Conservation (phyloP, 2,113 vertebrate genomes). For the Parotia lawesii region DNA sequence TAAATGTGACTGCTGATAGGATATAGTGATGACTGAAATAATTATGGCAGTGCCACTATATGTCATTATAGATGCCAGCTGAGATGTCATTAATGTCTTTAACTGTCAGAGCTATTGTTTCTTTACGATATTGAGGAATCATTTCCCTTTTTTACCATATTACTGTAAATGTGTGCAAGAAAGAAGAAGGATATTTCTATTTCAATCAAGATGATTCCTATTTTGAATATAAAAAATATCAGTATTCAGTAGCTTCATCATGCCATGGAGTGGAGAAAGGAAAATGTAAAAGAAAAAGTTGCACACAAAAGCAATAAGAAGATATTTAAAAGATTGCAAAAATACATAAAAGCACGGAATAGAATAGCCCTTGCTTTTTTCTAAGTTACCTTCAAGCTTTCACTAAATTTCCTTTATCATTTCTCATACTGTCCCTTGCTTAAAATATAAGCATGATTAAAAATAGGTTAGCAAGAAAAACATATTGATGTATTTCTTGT, state of each 20-base stretch:
- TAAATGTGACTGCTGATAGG: neutral
- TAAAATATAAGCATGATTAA: neutral
- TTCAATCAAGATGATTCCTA: neutral
- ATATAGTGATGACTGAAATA: neutral
- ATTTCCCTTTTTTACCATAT: neutral
- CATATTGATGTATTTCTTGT: neutral
- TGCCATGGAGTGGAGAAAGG: neutral
- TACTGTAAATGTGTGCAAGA: neutral
- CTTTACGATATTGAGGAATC: neutral
- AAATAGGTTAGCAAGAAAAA: neutral
- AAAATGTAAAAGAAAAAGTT: neutral
- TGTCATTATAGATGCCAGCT: neutral
- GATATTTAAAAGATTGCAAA: neutral
- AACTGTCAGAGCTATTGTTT: neutral
- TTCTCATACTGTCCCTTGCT: neutral
- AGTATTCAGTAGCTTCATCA: neutral
- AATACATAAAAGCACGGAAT: neutral
- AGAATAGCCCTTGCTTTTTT: neutral
- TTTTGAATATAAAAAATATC: neutral
- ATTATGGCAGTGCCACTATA: neutral
- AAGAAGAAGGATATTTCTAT: neutral
- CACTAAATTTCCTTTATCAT: neutral
- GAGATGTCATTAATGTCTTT: neutral
- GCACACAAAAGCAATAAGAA: neutral
- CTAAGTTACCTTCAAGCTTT: neutral